phyloP scores from a whole-genome alignment of 2,113 vertebrate species.

The Rhinichthys klamathensis region DNA sequence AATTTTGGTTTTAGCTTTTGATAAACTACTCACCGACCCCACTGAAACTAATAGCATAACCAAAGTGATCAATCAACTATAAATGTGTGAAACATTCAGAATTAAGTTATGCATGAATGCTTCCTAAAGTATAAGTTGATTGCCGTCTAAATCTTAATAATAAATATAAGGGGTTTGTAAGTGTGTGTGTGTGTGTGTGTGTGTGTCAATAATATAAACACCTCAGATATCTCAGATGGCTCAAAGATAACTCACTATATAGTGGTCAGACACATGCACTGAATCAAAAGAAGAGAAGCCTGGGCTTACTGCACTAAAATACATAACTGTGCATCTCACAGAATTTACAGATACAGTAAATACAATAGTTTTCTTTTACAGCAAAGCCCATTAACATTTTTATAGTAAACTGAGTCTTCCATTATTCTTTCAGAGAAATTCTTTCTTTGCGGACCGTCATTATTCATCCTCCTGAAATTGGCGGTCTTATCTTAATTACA shows the following conservation, averaged over 20 bases:
- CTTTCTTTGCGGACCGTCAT: neutral
- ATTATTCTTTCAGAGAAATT: constrained; percentile 38
- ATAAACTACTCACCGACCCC: neutral
- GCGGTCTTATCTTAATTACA: constrained; percentile 51
- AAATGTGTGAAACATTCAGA: constrained; percentile 3
- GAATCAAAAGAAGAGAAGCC: neutral
- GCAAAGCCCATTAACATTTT: constrained; percentile 50
- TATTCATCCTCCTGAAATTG: constrained; percentile 23
- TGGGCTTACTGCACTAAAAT: neutral
- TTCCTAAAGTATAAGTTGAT: neutral
- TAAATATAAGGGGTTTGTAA: constrained; percentile 8
- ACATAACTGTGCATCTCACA: neutral
- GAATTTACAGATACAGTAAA: constrained; percentile 25
- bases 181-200: neutral
- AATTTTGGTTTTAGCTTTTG: neutral
- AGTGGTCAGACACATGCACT: neutral
- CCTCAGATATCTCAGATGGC: neutral
- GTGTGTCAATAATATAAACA: neutral
- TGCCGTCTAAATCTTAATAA: constrained; percentile 3
- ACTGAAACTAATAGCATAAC: constrained; percentile 16
- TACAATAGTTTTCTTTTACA: neutral
- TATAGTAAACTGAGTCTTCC: constrained; percentile 43
- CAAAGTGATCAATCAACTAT: neutral
- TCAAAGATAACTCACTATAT: constrained; percentile 14
- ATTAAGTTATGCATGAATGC: constrained; percentile 5